Evolutionary conservation across 2,888 invertebrate genomes (phyloP), one percentile per base, ranked within the genome.

Genomic region (Drosophila stalkeri): DNA sequence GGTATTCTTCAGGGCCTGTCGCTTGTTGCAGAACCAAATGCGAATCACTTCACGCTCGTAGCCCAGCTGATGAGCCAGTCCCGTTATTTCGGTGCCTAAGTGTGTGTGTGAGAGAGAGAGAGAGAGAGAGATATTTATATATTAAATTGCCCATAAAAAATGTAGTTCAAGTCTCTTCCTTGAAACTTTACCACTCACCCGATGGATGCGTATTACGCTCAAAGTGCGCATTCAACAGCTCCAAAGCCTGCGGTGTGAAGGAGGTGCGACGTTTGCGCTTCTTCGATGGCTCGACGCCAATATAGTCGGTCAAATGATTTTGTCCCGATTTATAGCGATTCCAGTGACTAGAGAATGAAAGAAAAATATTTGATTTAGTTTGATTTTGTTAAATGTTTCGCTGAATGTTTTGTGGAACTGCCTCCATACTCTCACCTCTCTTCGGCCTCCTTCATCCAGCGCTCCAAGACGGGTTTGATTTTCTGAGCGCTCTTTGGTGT

Each of bases 401-500:
- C 18, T 33, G 59, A 39, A 47, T 56, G 54, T 51, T 33, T 61
- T 35, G 82, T 86, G 91, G 91, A 92, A 92, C 91, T 89, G 90
- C 85, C 90, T 91, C 91, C 91, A 91, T 91, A 91, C 91, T 91
- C 91, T 91, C 91, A 98, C 96, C 98, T 97, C 95, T 98, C 98
- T 95, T 99, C 99, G 63, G 99, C 99, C 94, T 99, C 99, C 94
- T 97, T 97, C 98, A 99, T 99, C 99, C 99, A 99, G 94, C 97
- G 96, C 94, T 99, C 99, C 93, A 99, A 95, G 90, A 99, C 99
- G 86, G 99, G 99, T 94, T 99, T 99, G 93, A 99, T 99, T 95
- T 99, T 99, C 95, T 98, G 98, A 92, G 99, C 99, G 95, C 99
- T 99, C 95, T 99, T 99, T 93, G 99, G 99, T 92, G 99, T 99